Base-by-base conservation (phyloP, 35 echinoderm and acorn worm genomes). In the Strongylocentrotus purpuratus region DNA sequence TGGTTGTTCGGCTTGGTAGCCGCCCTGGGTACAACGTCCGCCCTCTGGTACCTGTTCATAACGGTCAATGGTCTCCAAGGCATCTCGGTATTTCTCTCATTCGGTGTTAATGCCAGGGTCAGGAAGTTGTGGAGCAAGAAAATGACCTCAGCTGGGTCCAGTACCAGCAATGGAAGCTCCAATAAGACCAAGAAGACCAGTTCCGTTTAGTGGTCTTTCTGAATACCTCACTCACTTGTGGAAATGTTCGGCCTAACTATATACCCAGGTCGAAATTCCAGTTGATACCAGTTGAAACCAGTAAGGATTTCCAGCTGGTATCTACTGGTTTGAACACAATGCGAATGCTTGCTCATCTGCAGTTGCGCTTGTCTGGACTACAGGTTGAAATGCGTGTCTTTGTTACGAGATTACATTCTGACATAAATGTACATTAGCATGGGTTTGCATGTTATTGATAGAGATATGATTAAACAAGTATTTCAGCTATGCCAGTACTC, bases 1-100 rank as follows among this genome's bases (percentile, higher is more conserved):
- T 97, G 97, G 97, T 93, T 97, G 10, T 97, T 96, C 78, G 97
- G 97, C 25, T 96, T 96, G 78, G 32, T 97, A n/a, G 97, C 97
- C 11, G 88, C 97, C n/a, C 65, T 96, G 45, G 87, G 85, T 11
- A 85, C 58, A 58, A 46, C 93, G 33, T 7, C 61, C 46, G 45
- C 60, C n/a, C 48, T 98, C 25, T 98, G 97, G 97, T 98, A 98
- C 55, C 32, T 94, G 35, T 98, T 93, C 95, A 94, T 96, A 14
- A 87, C 95, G 7, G 93, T 96, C 25, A 98, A 96, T 41, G 94
- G 94, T 5, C 95, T 96, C 32, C 97, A 96, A 87, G 97, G 97
- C 20, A 96, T 95, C 17, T 95, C 96, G n/a, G 95, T 98, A 5
- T 98, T 96, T 48, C 59, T 96, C 28, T 93, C 95, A 2, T 96